A percentile compares a stretch with the other conserved stretches of the same genome.
These are phyloP conservation scores for Cryptoblepharus egeriae DNA, from an alignment of 2,797 vertebrate species.

Conservation along the genomic window DNA sequence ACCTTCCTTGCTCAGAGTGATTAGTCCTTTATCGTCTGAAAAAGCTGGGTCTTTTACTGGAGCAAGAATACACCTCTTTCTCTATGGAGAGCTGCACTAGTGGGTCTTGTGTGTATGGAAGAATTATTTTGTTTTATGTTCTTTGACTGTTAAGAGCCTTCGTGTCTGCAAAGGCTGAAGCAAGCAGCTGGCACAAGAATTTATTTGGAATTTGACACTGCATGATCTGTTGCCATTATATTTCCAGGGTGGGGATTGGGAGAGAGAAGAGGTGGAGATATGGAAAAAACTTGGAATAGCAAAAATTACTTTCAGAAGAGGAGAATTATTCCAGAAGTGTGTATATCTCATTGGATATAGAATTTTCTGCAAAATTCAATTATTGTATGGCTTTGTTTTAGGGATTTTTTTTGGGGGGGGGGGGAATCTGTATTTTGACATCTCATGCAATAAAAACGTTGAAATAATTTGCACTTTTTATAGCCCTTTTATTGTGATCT, in stretches of 20 bases:
- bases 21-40: constrained; percentile 66
- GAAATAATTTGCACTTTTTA: constrained; percentile 61
- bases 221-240: constrained; percentile 23
- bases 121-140: constrained; percentile 32
- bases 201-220: constrained; percentile 33
- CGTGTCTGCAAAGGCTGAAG: constrained; percentile 39
- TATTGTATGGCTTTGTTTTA: constrained; percentile 51
- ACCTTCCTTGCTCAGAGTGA: constrained; percentile 63
- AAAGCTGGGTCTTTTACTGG: constrained; percentile 61
- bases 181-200: constrained; percentile 28
- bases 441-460: constrained; percentile 67
- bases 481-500: constrained; percentile 65
- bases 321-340: constrained; percentile 23
- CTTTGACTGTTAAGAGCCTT: constrained; percentile 35
- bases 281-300: constrained; percentile 29
- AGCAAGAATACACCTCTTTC: constrained; percentile 58
- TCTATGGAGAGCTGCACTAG: constrained; percentile 55
- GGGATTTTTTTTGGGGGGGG: no score
- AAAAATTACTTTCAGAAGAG: constrained; percentile 28
- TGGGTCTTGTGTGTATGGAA: constrained; percentile 46
- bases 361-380: constrained; percentile 25
- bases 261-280: constrained; percentile 14
- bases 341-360: constrained; percentile 50
- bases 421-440: constrained; percentile 62
- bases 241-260: constrained; percentile 3